Evolutionary conservation across 2,888 invertebrate species (phyloP).

Genomic region (Lasioglossum figueresi): DNA sequence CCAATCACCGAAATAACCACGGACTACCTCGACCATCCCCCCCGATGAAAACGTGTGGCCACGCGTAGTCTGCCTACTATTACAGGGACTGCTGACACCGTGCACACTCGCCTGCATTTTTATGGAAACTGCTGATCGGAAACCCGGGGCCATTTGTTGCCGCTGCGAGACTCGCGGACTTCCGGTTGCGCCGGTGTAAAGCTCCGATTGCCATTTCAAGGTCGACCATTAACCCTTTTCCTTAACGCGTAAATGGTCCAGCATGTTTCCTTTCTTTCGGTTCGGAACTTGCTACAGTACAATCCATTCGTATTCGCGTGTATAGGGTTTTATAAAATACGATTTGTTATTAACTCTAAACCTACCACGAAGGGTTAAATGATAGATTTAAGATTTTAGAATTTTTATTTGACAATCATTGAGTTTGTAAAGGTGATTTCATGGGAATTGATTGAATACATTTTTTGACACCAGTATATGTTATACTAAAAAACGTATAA

Average conservation of each 20-base stretch:
- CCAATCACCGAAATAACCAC: conserved; percentile 83
- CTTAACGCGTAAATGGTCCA: background rate
- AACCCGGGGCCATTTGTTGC: background rate
- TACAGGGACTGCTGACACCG: background rate
- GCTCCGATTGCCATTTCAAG: background rate
- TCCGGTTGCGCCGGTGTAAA: background rate
- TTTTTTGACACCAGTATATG: too few relatives aligned
- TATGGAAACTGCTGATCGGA: conserved; percentile 9
- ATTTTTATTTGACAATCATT: too few relatives aligned
- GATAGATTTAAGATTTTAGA: too few relatives aligned
- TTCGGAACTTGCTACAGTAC: background rate
- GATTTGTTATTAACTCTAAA: too few relatives aligned
- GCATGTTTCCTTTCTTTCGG: too few relatives aligned
- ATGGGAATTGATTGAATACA: too few relatives aligned
- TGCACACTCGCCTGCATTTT: background rate
- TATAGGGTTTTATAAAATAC: too few relatives aligned
- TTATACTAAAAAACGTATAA: too few relatives aligned
- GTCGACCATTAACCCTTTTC: background rate
- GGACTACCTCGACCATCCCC: conserved; percentile 81
- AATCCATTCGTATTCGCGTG: too few relatives aligned
- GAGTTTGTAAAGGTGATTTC: too few relatives aligned
- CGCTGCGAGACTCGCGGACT: background rate
- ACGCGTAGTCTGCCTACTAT: conserved; percentile 23
- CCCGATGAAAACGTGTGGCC: conserved; percentile 51
- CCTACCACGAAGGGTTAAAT: too few relatives aligned